Base-by-base conservation (phyloP, 2,113 vertebrate genomes). In the Gorsachius goisagi region DNA sequence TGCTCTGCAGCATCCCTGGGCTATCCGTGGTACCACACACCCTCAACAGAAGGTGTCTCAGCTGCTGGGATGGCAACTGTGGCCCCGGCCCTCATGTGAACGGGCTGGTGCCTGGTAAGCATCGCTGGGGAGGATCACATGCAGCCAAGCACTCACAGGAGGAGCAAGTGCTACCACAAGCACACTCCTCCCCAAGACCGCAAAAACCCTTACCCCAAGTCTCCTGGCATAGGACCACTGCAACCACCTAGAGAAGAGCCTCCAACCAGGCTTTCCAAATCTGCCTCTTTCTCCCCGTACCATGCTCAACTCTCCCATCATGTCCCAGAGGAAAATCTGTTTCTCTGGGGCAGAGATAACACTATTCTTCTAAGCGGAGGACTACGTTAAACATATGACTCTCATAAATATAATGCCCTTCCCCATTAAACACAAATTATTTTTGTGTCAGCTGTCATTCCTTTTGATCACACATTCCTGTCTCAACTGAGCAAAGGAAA, bases 221-320 rank as follows among this genome's bases (percentile, higher is more conserved):
- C 19, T 22, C 26, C 27, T 8, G 20, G 11, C 26, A 74, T 16
- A 81, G 27, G 27, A 39, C 5, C 12, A 21, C 52, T 79, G 20
- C 60, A 81, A 44, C 26, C 8, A 7, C 13, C 21, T 37, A 35
- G 19, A 83, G 17, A 37, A 83, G 12, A 20, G 11, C 24, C 44
- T 78, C 10, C 47, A 84, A 23, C 10, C 22, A 52, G 45, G 39
- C 12, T 80, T 67, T 74, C 33, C 30, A 56, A 83, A 68, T n/a
- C 44, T 47, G 53, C 44, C 22, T 68, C 17, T 41, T 87, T 49
- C 15, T 45, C 66, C 62, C 28, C 6, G 0, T 24, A 32, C 7
- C 37, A 26, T 0, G 0, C 19, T 39, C 52, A 84, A 15, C 10
- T 15, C 3, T 69, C 30, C 21, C 55, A 13, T 85, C 5, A 0